Conservation (phyloP, 2,113 vertebrate genomes). For the Podarcis cretensis region DNA sequence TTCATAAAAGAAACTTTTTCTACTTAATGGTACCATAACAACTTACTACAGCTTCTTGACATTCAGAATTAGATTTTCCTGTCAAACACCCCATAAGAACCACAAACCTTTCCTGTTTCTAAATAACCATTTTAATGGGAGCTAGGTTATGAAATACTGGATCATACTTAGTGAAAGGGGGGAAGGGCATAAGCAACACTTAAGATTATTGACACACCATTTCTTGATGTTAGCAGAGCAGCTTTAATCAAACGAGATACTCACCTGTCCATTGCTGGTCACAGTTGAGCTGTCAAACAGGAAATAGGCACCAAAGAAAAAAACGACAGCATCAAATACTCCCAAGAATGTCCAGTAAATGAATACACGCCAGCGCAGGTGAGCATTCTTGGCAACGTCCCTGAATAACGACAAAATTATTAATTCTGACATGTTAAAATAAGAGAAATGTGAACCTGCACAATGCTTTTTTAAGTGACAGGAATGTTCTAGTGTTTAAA, state of each 20-base stretch:
- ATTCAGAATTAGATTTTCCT: neutral
- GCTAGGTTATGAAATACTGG: neutral
- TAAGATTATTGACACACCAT: neutral
- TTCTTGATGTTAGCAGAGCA: neutral
- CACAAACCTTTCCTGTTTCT: neutral
- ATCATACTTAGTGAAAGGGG: neutral
- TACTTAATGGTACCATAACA: neutral
- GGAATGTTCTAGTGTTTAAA: neutral
- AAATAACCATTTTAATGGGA: neutral
- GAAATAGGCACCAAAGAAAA: constrained; percentile 98
- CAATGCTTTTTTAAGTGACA: neutral
- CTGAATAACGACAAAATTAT: constrained; percentile 65
- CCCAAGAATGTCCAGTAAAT: constrained; percentile 95
- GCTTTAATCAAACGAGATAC: constrained; percentile 18
- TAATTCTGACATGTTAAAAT: neutral
- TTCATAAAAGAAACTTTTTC: neutral
- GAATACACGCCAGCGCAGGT: constrained; percentile 91
- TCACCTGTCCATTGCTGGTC: constrained; percentile 97
- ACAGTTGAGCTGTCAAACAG: constrained; percentile 93
- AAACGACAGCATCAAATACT: constrained; percentile 91
- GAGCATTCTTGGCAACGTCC: constrained; percentile 94
- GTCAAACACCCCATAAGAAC: neutral
- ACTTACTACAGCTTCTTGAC: neutral
- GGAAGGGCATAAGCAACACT: neutral
- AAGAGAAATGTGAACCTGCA: neutral